These are phyloP conservation scores for Callorhinus ursinus DNA, from an alignment of 2,113 vertebrate species.

Conservation along the genomic window DNA sequence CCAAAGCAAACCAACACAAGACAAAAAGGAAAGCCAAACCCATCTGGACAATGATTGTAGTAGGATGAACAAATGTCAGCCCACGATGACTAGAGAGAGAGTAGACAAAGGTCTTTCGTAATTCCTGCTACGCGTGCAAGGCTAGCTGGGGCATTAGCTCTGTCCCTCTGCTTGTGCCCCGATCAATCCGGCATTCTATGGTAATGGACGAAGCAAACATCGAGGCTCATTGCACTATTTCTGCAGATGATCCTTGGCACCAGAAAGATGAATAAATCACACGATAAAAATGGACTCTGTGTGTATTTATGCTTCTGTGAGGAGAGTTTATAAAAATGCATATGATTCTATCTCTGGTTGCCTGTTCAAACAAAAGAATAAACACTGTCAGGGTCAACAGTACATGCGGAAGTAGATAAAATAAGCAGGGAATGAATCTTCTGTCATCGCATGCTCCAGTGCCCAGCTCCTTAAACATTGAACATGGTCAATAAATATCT, in stretches of 20 bases:
- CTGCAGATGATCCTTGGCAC: neutral
- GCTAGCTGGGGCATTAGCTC: neutral
- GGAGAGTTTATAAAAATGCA: neutral
- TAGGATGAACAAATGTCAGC: neutral
- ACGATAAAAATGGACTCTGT: neutral
- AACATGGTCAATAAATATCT: neutral
- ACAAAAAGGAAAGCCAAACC: neutral
- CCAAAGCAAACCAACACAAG: neutral
- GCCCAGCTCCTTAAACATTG: neutral
- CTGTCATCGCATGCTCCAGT: accelerated
- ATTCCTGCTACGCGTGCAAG: accelerated
- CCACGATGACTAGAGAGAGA: neutral
- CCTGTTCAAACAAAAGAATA: neutral
- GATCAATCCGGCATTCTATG: neutral
- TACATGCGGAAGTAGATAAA: neutral
- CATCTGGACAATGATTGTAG: neutral
- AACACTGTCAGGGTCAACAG: neutral
- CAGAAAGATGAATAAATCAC: constrained; percentile 11
- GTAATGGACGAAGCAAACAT: neutral
- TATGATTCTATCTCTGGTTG: neutral
- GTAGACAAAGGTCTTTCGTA: neutral
- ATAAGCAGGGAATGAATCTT: neutral
- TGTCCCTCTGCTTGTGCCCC: neutral
- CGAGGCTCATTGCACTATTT: neutral
- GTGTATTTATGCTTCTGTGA: neutral